Conservation (phyloP, 2,888 invertebrate genomes). For the Lycia hirtaria region DNA sequence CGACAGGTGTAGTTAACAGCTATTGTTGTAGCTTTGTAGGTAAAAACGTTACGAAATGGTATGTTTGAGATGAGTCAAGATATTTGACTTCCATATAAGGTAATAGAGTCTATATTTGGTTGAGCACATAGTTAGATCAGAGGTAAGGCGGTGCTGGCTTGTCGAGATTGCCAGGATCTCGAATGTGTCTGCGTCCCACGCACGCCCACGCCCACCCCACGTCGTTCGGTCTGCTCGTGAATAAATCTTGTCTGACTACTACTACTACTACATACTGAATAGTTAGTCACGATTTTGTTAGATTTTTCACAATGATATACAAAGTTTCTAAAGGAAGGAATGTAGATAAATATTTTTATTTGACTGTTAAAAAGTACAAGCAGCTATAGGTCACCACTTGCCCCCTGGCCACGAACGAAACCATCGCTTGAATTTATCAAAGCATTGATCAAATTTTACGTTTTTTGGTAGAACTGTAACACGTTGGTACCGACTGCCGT, state of each 20-base stretch:
- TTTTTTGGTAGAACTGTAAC: no score
- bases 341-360: neutral
- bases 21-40: conserved; percentile 48
- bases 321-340: conserved; percentile 1
- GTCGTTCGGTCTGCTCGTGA: conserved; percentile 59
- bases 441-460: no score
- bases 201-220: conserved; percentile 69
- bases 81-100: conserved; percentile 58
- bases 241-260: conserved; percentile 76
- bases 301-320: conserved; percentile 23
- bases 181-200: conserved; percentile 62
- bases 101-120: conserved; percentile 62
- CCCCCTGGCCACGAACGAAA: no score
- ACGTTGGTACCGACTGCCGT: no score
- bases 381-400: no score
- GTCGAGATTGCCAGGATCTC: conserved; percentile 54
- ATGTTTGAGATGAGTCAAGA: conserved; percentile 32
- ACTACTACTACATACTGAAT: conserved; percentile 39
- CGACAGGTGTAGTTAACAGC: conserved; percentile 49
- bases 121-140: conserved; percentile 51
- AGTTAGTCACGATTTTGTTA: conserved; percentile 33
- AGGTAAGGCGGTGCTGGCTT: conserved; percentile 49
- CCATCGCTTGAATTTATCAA: no score
- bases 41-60: conserved; percentile 25
- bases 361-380: no score